phyloP scores from a whole-genome alignment of 2,797 vertebrate genomes.

The Dallia pectoralis region DNA sequence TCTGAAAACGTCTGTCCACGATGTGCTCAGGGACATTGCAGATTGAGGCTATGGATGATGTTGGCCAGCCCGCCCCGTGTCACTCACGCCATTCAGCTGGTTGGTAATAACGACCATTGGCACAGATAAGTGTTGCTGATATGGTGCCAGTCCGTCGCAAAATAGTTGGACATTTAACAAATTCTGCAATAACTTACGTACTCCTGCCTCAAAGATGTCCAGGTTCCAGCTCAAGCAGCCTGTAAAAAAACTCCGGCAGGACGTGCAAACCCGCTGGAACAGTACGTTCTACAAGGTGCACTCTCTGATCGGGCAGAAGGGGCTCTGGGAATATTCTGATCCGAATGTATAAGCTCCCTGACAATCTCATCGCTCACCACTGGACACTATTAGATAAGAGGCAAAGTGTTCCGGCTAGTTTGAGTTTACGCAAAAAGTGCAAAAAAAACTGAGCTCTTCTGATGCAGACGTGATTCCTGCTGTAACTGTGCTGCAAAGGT shows the following conservation, averaged over 20 bases:
- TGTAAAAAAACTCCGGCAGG: background rate
- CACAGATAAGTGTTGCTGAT: constrained; percentile 7
- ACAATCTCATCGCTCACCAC: background rate
- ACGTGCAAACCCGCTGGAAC: constrained; percentile 34
- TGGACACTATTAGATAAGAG: constrained; percentile 23
- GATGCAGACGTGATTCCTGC: constrained; percentile 40
- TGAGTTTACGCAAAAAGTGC: constrained; percentile 30
- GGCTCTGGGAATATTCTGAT: constrained; percentile 7
- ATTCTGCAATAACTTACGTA: constrained; percentile 26
- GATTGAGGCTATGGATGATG: constrained; percentile 25
- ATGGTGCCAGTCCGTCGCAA: constrained; percentile 1
- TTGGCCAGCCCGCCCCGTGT: constrained; percentile 10
- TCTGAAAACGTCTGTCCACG: constrained; percentile 21
- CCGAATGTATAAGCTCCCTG: constrained; percentile 14
- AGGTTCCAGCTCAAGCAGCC: too few relatives aligned
- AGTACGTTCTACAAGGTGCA: constrained; percentile 30
- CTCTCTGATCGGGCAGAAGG: constrained; percentile 30
- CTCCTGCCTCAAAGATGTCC: background rate
- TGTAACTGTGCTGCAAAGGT: constrained; percentile 28
- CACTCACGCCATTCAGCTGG: constrained; percentile 29
- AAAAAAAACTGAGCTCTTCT: constrained; percentile 15
- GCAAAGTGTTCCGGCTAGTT: constrained; percentile 15
- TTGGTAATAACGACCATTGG: too few relatives aligned
- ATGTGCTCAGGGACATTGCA: constrained; percentile 25
- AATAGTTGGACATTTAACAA: constrained; percentile 43